These are phyloP conservation scores for Thryonomys swinderianus DNA, from an alignment of 2,113 vertebrate genomes.

Conservation along the genomic window DNA sequence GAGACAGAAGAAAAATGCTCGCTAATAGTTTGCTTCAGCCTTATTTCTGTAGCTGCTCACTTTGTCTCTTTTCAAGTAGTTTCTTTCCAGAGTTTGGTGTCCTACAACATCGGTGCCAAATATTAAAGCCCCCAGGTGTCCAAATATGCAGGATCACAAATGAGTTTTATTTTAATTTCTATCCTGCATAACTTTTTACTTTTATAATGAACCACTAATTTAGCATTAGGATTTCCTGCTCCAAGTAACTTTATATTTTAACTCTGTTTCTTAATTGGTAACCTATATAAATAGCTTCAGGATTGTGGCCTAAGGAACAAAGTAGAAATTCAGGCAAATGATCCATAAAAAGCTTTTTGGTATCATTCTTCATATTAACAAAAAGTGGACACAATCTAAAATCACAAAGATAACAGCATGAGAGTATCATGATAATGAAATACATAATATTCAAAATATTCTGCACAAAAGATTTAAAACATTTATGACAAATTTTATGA, in stretches of 20 bases:
- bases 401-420: neutral
- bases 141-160: neutral
- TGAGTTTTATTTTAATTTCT: neutral
- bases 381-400: constrained; percentile 6
- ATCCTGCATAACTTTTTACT: neutral
- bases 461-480: constrained; percentile 21
- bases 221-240: neutral
- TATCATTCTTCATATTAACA: neutral
- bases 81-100: neutral
- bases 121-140: neutral
- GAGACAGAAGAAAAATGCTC: constrained; percentile 77
- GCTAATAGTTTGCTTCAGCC: neutral
- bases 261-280: neutral
- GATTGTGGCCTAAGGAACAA: neutral
- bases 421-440: constrained; percentile 4
- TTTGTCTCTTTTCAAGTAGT: neutral
- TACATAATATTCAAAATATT: neutral
- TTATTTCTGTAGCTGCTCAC: neutral
- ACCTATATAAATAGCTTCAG: neutral
- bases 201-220: neutral
- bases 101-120: neutral
- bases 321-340: neutral
- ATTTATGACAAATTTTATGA: neutral
- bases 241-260: constrained; percentile 7
- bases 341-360: neutral